Base-by-base conservation (phyloP, 1,140 invertebrate species). In the Protaetia brevitarsis region DNA sequence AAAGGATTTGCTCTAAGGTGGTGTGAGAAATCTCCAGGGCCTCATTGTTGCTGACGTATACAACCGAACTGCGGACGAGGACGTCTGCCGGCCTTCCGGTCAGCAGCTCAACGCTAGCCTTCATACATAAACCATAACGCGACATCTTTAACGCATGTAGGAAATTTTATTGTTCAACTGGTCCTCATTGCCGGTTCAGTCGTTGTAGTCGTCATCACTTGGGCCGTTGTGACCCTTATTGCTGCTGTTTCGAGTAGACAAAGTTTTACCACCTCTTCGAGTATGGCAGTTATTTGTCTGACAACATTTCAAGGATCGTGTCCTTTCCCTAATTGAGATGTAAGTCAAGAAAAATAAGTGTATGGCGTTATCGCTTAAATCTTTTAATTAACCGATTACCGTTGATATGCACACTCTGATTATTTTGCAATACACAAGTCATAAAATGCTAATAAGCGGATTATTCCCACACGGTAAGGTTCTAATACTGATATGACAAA, bases 21-120 rank as follows among this genome's bases (percentile, higher is more conserved):
- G 29, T 31, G 60, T 31, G 63, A 59, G 63, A 65, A 57, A 66
- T 67, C 72, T 66, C 69, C 61, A 41, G 71, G 65, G 71, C 69
- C 71, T 72, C 72, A 70, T 68, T 57, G 68, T 73, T 68, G 69
- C 70, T 60, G 63, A 63, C 69, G 71, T 72, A 68, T 66, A 16
- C 56, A 68, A 66, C 3, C 29, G 36, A 34, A 57, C 27, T 21
- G 31, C 26, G 45, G 34, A 65, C 29, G 63, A 27, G 19, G 63
- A 64, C 27, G 57, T 59, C 57, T 31, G 57, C 57, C n/a, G 11
- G 10, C 26, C 19, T 23, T 51, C 41, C 26, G 41, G 21, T 51
- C 41, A 10, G 11, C 41, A 19, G 19, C 19, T 6, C 41, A 8
- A 23, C 27, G 57, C 16, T n/a, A n/a, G 21, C 30, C 60, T 30